These are phyloP conservation scores for Drosophila testacea DNA, from an alignment of 2,888 invertebrate species.

Conservation along the genomic window DNA sequence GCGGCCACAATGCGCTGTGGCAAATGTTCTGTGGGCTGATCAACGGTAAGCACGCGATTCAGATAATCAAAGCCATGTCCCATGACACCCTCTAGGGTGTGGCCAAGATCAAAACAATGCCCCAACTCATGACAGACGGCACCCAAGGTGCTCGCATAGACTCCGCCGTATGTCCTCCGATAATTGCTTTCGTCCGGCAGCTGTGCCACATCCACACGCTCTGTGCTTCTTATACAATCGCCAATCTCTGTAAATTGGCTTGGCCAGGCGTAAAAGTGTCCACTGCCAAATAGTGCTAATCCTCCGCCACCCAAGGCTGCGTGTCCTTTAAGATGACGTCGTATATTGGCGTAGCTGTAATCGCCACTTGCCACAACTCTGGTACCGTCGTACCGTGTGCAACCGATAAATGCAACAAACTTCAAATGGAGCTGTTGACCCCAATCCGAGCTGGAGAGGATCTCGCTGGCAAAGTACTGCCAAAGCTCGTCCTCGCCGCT, in stretches of 20 bases:
- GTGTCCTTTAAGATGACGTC: conserved; percentile 90
- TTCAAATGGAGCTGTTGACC: conserved; percentile 87
- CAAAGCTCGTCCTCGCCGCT: conserved; percentile 93
- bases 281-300: conserved; percentile 95
- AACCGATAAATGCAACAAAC: conserved; percentile 95
- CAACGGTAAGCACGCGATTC: conserved; percentile 90
- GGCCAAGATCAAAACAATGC: conserved; percentile 97
- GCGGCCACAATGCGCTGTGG: conserved; percentile 79
- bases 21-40: conserved; percentile 85
- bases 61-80: conserved; percentile 95
- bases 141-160: conserved; percentile 95
- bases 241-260: conserved; percentile 89
- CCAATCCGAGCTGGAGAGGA: conserved; percentile 88
- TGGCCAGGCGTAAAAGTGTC: conserved; percentile 96
- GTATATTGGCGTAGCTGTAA: conserved; percentile 89
- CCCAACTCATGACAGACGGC: conserved; percentile 95
- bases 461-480: conserved; percentile 92
- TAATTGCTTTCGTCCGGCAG: conserved; percentile 97
- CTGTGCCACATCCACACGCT: conserved; percentile 89
- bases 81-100: conserved; percentile 96
- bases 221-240: conserved; percentile 84
- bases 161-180: conserved; percentile 93
- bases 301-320: conserved; percentile 97
- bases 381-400: conserved; percentile 91
- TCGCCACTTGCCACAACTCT: conserved; percentile 87